Base-by-base conservation (phyloP, 2,113 vertebrate species). In the Brienomyrus brachyistius region DNA sequence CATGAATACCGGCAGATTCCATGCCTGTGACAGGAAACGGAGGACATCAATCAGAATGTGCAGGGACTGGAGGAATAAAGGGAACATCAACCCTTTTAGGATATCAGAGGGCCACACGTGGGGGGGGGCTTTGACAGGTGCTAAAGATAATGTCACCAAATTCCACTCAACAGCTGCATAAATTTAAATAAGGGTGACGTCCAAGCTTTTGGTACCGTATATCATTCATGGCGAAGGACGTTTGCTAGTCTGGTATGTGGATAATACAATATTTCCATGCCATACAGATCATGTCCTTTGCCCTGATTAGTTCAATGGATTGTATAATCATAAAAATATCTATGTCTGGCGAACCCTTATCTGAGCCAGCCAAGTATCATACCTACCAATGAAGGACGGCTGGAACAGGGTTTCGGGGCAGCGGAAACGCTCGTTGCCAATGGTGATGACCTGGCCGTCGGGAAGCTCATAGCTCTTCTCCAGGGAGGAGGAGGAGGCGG, bases 401-500 rank as follows among this genome's bases (percentile, higher is more conserved):
- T 98, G 98, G 95, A 99, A 98, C 90, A 99, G 96, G 0, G 98
- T 99, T 95, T 99, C 98, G 0, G 98, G 98, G 92, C 98, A 99
- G 91, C 97, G 97, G 96, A 99, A 99, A 90, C 98, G 97, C 93
- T 99, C 97, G 0, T 99, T 99, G 92, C 98, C 98, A 1, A 99
- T 99, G 83, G 98, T 99, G 95, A 99, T 99, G 91, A 99, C 98
- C 93, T 99, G 98, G 50, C 98, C 97, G 54, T 99, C 97, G 0
- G 98, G 98, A 92, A 99, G 90, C 92, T 99, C 98, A 74, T 99
- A 98, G 94, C 97, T 98, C 93, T 99, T 99, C 93, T 99, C 98
- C 95, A 98, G 92, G 88, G 98, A 99, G 87, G 98, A 98, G 2
- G 98, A 99, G 89, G 98, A 98, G 27, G 98, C 98, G 89, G 98